Base-by-base conservation (phyloP, 1,140 invertebrate species). In the Heliothis subflexa region DNA sequence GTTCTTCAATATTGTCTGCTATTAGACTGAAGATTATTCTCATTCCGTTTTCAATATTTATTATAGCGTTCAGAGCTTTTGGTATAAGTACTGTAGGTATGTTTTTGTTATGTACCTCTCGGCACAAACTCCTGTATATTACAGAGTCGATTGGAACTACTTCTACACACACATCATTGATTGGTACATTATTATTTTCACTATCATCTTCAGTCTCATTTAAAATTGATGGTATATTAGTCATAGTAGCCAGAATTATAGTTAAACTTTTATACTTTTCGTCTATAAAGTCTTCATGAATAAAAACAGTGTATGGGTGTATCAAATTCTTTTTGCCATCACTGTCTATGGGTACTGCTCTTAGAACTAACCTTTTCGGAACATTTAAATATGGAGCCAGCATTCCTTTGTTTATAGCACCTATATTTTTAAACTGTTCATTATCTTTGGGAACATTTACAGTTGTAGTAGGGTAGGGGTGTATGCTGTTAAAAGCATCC, bases 11-110 rank as follows among this genome's bases (percentile, higher is more conserved):
- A 33, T 84, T 87, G 81, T 92, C 88, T 13, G 87, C 89, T 50
- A 94, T 88, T 66, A 93, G 83, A 33, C 87, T 92, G 40, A 95
- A 89, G n/a, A 92, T 88, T 33, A 95, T 83, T 81, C 89, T 94
- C 76, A 82, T 88, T 47, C 93, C 93, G 82, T 90, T 91, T 47
- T 94, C 92, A 72, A 94, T 83, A 83, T 93, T 93, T 54, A 94
- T 87, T 40, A 94, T 93, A 10, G 84, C 61, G 86, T 93, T 94
- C 68, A 95, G 85, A n/a, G 89, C 83, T 78, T 91, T 93, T 28
- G 93, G 89, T 85, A 95, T 92, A 33, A 95, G 85, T 40, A 94
- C 90, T 72, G 92, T 93, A 18, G 91, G 90, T 87, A 94, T 93
- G 84, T 91, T 87, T 78, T 81, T 88, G 79, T 94, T 93, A 49